Evolutionary conservation across 2,797 vertebrate genomes (phyloP).

Genomic region (Geotrypetes seraphini): DNA sequence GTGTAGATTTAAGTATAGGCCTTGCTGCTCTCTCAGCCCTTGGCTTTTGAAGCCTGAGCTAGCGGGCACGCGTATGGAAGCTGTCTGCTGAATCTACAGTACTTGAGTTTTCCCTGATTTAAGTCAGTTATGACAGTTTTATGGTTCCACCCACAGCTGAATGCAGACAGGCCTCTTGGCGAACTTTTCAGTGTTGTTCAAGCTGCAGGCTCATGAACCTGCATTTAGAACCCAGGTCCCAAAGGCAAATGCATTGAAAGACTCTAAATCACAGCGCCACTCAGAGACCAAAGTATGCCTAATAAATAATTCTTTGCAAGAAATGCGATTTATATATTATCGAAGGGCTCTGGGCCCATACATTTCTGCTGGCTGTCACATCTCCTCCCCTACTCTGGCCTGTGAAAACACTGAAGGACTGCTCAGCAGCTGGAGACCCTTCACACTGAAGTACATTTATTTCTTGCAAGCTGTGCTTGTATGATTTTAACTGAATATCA

Average conservation of each 20-base stretch:
- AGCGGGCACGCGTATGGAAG: conserved; percentile 36
- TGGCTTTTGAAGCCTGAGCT: no score
- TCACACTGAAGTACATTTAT: conserved; percentile 9
- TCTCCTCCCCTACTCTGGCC: conserved; percentile 4
- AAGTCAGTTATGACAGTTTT: conserved; percentile 51
- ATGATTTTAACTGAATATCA: conserved; percentile 9
- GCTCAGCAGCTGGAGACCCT: conserved; percentile 9
- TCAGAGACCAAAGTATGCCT: conserved; percentile 28
- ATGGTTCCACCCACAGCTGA: conserved; percentile 44
- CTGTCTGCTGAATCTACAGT: conserved; percentile 37
- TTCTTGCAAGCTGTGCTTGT: conserved; percentile 7
- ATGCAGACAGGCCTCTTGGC: conserved; percentile 40
- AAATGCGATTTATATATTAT: conserved; percentile 46
- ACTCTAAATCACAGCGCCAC: conserved; percentile 45
- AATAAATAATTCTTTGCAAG: conserved; percentile 53
- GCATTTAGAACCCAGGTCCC: conserved; percentile 29
- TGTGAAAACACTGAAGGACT: conserved; percentile 17
- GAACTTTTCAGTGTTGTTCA: conserved; percentile 50
- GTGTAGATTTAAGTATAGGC: no score
- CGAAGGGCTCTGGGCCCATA: conserved; percentile 27
- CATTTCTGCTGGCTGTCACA: conserved; percentile 45
- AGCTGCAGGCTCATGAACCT: conserved; percentile 27
- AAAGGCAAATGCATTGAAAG: conserved; percentile 31
- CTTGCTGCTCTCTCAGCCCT: no score
- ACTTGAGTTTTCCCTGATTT: conserved; percentile 38